Conservation (phyloP, 2,888 invertebrate species). For the Gnatocerus cornutus region DNA sequence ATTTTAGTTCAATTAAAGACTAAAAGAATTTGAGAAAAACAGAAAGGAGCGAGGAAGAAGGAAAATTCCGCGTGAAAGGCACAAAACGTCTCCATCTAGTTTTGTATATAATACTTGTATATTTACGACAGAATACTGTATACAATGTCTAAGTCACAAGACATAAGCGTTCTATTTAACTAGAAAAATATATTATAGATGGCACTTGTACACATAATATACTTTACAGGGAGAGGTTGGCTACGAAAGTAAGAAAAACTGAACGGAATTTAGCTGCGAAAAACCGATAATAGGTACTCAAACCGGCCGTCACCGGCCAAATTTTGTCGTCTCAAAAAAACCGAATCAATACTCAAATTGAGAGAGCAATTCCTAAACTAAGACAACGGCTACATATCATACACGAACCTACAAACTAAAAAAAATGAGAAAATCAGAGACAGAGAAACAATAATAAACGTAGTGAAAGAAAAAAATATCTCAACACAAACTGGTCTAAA, state of each 20-base stretch:
- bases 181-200: constrained; percentile 72
- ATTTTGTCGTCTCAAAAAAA: constrained; percentile 1
- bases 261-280: constrained; percentile 30
- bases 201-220: constrained; percentile 71
- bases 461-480: constrained; percentile 29
- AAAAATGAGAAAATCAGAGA: constrained; percentile 23
- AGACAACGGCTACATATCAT: constrained; percentile 48
- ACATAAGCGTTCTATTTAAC: constrained; percentile 72
- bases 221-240: constrained; percentile 60
- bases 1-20: no score
- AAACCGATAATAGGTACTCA: constrained; percentile 20
- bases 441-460: constrained; percentile 18
- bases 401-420: constrained; percentile 50
- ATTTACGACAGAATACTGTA: constrained; percentile 72
- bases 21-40: neutral
- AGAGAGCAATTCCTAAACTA: constrained; percentile 33
- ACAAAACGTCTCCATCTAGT: neutral
- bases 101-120: constrained; percentile 69
- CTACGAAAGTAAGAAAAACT: constrained; percentile 43
- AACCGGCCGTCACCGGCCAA: neutral
- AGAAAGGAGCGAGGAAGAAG: neutral
- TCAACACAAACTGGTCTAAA: constrained; percentile 49
- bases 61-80: neutral
- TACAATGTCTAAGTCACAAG: constrained; percentile 72
- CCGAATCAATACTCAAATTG: constrained; percentile 27